Conservation (phyloP, 2,888 invertebrate species). For the Perizoma affinitatum region DNA sequence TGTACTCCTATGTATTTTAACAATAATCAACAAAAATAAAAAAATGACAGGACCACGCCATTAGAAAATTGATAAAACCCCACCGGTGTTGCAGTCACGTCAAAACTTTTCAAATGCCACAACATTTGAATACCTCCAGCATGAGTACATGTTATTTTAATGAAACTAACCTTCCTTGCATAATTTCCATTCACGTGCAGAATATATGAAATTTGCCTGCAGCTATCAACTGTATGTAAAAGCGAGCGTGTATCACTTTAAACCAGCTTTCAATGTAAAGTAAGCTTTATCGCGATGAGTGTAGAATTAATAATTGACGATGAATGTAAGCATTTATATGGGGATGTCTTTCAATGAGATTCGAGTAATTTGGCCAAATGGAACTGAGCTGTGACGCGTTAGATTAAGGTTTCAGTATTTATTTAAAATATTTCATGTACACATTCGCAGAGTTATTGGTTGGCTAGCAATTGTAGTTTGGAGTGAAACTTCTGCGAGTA, state of each 20-base stretch:
- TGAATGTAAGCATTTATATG: too few relatives aligned
- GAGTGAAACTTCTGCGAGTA: too few relatives aligned
- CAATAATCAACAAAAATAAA: neutral
- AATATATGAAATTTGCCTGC: slow-evolving; percentile 19
- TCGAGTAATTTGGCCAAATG: too few relatives aligned
- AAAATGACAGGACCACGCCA: too few relatives aligned
- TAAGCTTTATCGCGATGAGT: neutral
- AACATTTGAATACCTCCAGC: slow-evolving; percentile 3
- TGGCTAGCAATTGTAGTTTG: too few relatives aligned
- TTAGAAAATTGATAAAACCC: slow-evolving; percentile 9
- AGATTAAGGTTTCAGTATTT: too few relatives aligned
- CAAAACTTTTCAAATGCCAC: slow-evolving; percentile 11
- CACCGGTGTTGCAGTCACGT: slow-evolving; percentile 2
- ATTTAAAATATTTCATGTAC: too few relatives aligned
- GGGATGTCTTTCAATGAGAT: too few relatives aligned
- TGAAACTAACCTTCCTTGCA: slow-evolving; percentile 23
- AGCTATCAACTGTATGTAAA: slow-evolving; percentile 25
- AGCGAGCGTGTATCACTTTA: slow-evolving; percentile 1
- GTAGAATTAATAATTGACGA: too few relatives aligned
- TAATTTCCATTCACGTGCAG: slow-evolving; percentile 16
- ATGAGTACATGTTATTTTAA: slow-evolving; percentile 21
- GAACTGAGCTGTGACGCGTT: too few relatives aligned
- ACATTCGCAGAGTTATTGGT: too few relatives aligned
- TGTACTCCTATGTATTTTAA: too few relatives aligned
- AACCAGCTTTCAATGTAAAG: neutral